Evolutionary conservation across 2,113 vertebrate species (phyloP).

Genomic region (Vanacampus margaritifer): DNA sequence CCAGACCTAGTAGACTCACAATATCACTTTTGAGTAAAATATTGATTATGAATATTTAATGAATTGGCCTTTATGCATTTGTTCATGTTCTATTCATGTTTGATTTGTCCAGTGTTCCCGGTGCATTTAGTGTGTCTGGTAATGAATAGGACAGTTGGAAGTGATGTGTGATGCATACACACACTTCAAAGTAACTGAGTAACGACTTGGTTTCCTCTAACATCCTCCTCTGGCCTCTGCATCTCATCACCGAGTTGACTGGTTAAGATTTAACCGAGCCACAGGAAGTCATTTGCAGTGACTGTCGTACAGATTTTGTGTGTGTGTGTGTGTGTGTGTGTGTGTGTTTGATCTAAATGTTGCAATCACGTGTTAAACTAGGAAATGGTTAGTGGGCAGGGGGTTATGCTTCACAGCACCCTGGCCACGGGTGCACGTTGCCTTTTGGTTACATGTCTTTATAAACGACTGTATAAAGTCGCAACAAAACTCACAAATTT

Average conservation of each 20-base stretch:
- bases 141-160: neutral
- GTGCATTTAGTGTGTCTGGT: neutral
- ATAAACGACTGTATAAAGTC: too few species aligned
- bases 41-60: neutral
- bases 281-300: constrained; percentile 37
- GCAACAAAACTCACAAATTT: too few species aligned
- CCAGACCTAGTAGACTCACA: neutral
- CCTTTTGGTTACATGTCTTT: too few species aligned
- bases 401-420: too few species aligned
- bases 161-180: neutral
- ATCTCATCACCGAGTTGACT: neutral
- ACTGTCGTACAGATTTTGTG: constrained; percentile 2
- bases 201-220: neutral
- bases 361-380: too few species aligned
- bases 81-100: neutral
- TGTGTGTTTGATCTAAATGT: neutral
- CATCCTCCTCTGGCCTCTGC: constrained; percentile 8
- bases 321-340: too few species aligned
- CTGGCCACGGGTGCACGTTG: too few species aligned
- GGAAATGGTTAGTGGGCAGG: too few species aligned
- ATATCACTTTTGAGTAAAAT: neutral
- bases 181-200: neutral
- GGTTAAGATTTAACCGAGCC: constrained; percentile 33
- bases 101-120: neutral
- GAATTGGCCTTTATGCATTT: neutral